Evolutionary conservation across 1,140 invertebrate species (phyloP), one percentile per base, ranked within the genome.

Genomic region (Anthonomus grandis): DNA sequence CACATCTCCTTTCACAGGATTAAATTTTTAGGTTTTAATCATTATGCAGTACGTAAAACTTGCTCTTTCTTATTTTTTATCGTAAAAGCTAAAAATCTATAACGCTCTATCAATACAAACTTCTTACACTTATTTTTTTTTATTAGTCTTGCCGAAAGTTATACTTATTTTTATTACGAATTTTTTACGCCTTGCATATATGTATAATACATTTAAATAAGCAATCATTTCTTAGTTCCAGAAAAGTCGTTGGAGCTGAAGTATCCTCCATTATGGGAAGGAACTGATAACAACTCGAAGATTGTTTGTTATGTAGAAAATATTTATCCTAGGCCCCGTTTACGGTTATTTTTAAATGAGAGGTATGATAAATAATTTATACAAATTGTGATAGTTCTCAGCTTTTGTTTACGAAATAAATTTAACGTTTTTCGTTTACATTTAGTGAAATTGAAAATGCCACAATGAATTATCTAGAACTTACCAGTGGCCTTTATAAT

Each of bases 281-380:
- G 75, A 73, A 6, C 72, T 68, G 12, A 47, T 22, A 38, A 6
- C 5, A 9, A 37, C 64, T 81, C 25, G 77, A 55, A 80, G 60
- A 74, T 81, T 4, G 76, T 79, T 13, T 82, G 79, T 59, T 72
- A 72, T 9, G 79, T 75, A 0, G 74, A 79, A 66, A 78, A 79
- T 2, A 74, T 81, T 10, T 82, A 68, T 42, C 81, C 81, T 0
- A 74, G 72, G 49, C 80, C 81, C n/a, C 77, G 78, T 42, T 70
- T 82, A 38, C 69, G 70, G 8, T 73, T 82, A 38, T 65, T 75
- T 59, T 70, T 71, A 39, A 75, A 71, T 17, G 75, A 76, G 52
- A 76, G 75, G 77, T 79, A 68, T 63, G 58, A 19, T 19, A 25
- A 34, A 38, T 13, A 21, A n/a, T 51, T 50, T 19, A 5, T 49